These are phyloP conservation scores for Drosophila pseudoananassae DNA, from an alignment of 1,140 invertebrate species.

Conservation along the genomic window DNA sequence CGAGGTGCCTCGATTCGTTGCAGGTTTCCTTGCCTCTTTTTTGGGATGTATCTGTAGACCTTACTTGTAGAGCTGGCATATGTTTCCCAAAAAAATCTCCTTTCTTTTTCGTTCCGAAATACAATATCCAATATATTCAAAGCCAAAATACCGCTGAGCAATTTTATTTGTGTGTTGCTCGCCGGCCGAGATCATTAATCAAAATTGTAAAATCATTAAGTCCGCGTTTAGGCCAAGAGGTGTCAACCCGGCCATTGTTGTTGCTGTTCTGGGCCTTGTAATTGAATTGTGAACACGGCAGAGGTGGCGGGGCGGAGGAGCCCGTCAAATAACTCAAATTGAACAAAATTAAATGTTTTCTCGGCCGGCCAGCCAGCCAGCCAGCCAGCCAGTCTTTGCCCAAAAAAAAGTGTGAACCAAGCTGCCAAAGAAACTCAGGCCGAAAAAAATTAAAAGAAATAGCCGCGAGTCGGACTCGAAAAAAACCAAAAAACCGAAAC, in stretches of 20 bases:
- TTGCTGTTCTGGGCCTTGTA: conserved; percentile 66
- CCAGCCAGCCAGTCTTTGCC: neutral
- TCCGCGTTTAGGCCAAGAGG: conserved; percentile 56
- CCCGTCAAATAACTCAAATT: conserved; percentile 31
- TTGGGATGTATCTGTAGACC: too few species aligned
- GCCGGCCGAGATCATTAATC: conserved; percentile 62
- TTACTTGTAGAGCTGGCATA: neutral
- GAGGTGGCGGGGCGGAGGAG: conserved; percentile 1
- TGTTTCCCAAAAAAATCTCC: neutral
- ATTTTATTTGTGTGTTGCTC: conserved; percentile 32
- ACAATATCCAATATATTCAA: conserved; percentile 22
- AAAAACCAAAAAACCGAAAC: conserved; percentile 48
- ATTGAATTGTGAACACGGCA: conserved; percentile 72
- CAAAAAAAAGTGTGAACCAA: conserved; percentile 61
- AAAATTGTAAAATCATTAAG: conserved; percentile 73
- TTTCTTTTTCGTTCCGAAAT: conserved; percentile 9
- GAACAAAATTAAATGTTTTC: conserved; percentile 56
- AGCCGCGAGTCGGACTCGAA: conserved; percentile 31
- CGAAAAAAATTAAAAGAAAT: conserved; percentile 44
- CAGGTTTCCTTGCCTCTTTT: neutral
- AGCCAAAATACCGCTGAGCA: conserved; percentile 24
- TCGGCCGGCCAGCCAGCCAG: neutral
- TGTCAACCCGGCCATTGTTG: conserved; percentile 58
- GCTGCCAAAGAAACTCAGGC: conserved; percentile 31
- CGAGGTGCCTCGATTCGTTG: neutral